phyloP scores from a whole-genome alignment of 1,140 invertebrate species.

The Penaeus vannamei region DNA sequence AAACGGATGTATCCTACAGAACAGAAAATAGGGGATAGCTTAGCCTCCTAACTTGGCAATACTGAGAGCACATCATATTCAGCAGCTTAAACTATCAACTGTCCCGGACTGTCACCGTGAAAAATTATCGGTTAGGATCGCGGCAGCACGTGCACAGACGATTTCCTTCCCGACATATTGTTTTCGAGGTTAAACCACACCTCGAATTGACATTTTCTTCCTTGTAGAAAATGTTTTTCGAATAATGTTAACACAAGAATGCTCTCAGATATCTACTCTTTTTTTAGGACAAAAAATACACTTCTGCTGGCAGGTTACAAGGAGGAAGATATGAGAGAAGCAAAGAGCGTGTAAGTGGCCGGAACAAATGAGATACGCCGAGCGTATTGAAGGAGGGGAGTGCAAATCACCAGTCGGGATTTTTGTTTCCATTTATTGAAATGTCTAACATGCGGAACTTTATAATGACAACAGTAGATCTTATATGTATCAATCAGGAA shows the following conservation, averaged over 20 bases:
- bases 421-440: background rate
- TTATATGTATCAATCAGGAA: background rate
- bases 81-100: slow-evolving; percentile 57
- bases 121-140: slow-evolving; percentile 53
- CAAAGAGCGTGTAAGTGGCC: slow-evolving; percentile 56
- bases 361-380: slow-evolving; percentile 51
- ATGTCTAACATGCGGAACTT: background rate
- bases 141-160: slow-evolving; percentile 32
- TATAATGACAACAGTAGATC: background rate
- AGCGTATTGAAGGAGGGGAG: slow-evolving; percentile 37
- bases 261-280: background rate
- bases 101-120: slow-evolving; percentile 50
- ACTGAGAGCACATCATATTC: slow-evolving; percentile 38
- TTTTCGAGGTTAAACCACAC: background rate
- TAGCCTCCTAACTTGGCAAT: background rate
- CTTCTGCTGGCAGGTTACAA: background rate
- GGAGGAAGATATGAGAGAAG: slow-evolving; percentile 40
- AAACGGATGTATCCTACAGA: background rate
- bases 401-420: background rate
- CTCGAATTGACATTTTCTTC: too few relatives aligned
- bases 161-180: slow-evolving; percentile 9
- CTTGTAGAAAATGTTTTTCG: too few relatives aligned
- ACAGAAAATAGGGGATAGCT: too few relatives aligned
- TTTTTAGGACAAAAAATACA: background rate
- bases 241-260: too few relatives aligned